Evolutionary conservation across 92 coral and sea anemone species (phyloP).

Genomic region (Pocillopora meandrina): DNA sequence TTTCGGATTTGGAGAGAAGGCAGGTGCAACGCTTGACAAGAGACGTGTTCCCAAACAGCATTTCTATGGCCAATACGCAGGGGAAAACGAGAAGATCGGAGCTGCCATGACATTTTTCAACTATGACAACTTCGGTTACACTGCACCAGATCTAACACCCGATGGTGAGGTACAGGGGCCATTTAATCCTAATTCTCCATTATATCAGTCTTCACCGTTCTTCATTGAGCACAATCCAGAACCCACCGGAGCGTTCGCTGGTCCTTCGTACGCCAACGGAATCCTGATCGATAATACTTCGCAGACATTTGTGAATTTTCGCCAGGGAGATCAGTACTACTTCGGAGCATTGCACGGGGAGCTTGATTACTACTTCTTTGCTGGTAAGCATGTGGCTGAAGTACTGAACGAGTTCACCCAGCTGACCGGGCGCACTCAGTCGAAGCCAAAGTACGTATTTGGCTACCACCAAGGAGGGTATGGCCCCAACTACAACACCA

Average conservation of each 20-base stretch:
- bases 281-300: slow-evolving; percentile 82
- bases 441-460: slow-evolving; percentile 71
- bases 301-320: slow-evolving; percentile 73
- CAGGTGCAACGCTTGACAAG: slow-evolving; percentile 76
- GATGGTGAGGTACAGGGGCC: slow-evolving; percentile 73
- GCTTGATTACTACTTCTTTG: slow-evolving; percentile 84
- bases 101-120: slow-evolving; percentile 82
- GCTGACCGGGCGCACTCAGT: slow-evolving; percentile 71
- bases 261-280: slow-evolving; percentile 74
- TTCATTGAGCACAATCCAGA: slow-evolving; percentile 78
- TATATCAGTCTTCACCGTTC: slow-evolving; percentile 85
- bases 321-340: slow-evolving; percentile 76
- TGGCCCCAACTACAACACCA: slow-evolving; percentile 77
- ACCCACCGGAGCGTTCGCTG: slow-evolving; percentile 67
- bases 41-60: slow-evolving; percentile 82
- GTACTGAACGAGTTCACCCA: slow-evolving; percentile 72
- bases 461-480: slow-evolving; percentile 87
- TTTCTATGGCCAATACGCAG: slow-evolving; percentile 69
- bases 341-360: slow-evolving; percentile 80
- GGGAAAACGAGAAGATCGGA: slow-evolving; percentile 65
- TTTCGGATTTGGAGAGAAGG: slow-evolving; percentile 81
- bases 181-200: slow-evolving; percentile 72
- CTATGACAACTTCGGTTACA: slow-evolving; percentile 82
- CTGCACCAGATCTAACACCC: slow-evolving; percentile 80
- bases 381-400: slow-evolving; percentile 75